Evolutionary conservation across 2,113 vertebrate genomes (phyloP).

Genomic region (Emydocephalus ijimae): DNA sequence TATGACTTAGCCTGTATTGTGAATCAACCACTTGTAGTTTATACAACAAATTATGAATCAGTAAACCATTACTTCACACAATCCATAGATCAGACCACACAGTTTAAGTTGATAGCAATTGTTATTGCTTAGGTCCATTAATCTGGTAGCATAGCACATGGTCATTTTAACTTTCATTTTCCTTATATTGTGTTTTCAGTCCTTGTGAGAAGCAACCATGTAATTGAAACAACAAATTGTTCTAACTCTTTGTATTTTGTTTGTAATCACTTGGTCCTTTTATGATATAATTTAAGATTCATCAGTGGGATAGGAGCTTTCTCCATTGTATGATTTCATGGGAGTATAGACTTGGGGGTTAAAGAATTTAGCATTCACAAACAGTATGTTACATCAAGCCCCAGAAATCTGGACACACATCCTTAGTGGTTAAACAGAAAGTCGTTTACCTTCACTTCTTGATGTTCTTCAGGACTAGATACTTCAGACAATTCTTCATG

Average conservation of each 20-base stretch:
- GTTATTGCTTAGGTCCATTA: not conserved
- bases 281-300: not conserved
- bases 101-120: not conserved
- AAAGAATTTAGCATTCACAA: not conserved
- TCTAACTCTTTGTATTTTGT: not conserved
- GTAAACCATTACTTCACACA: not conserved
- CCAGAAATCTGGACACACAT: not conserved
- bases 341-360: not conserved
- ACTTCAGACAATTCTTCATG: constrained; percentile 36
- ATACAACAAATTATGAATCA: not conserved
- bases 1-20: not conserved
- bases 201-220: not conserved
- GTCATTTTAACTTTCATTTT: not conserved
- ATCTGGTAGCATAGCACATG: not conserved
- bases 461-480: constrained; percentile 1
- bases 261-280: not conserved
- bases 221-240: not conserved
- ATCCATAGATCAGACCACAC: not conserved
- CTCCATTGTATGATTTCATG: not conserved
- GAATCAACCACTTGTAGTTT: not conserved
- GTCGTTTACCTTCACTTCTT: constrained; percentile 41
- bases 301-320: not conserved
- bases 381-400: not conserved
- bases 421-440: not conserved
- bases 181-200: not conserved